A percentile compares a stretch with the other conserved stretches of the same genome.
Conservation (phyloP, 2,888 invertebrate genomes). For the Drosophila niveifrons region DNA sequence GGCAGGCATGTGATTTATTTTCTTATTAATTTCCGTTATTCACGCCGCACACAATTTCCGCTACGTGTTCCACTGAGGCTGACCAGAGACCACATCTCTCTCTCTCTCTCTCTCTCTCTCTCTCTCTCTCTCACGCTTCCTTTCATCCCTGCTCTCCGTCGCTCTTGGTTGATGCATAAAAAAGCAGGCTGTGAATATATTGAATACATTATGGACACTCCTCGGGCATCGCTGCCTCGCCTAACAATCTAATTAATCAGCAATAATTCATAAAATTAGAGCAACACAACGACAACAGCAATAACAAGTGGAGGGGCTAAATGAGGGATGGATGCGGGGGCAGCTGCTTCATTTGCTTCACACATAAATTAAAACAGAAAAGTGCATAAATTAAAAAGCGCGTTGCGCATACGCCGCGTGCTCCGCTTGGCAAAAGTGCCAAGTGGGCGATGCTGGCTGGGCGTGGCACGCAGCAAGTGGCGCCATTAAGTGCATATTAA, state of each 20-base stretch:
- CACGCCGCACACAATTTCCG: constrained; percentile 70
- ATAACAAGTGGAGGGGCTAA: constrained; percentile 6
- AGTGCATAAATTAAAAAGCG: constrained; percentile 65
- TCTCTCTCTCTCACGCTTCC: not conserved
- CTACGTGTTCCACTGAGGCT: constrained; percentile 52
- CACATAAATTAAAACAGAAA: constrained; percentile 66
- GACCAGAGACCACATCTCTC: constrained; percentile 39
- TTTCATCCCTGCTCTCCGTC: not conserved
- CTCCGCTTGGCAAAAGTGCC: constrained; percentile 39
- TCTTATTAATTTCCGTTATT: constrained; percentile 76
- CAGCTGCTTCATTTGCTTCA: constrained; percentile 44
- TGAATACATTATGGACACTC: constrained; percentile 55
- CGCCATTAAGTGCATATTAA: constrained; percentile 67
- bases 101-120: not conserved
- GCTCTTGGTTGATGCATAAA: constrained; percentile 8
- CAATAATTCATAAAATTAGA: constrained; percentile 74
- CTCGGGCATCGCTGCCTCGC: constrained; percentile 41
- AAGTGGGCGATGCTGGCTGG: constrained; percentile 3
- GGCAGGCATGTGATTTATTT: constrained; percentile 71
- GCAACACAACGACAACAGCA: constrained; percentile 41
- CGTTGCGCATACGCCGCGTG: constrained; percentile 55
- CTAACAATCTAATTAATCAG: constrained; percentile 72
- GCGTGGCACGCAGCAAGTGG: constrained; percentile 38
- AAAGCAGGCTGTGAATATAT: constrained; percentile 39
- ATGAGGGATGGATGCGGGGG: constrained; percentile 13